Percentiles rank a stretch among this genome's conserved stretches.
phyloP scores from a whole-genome alignment of 2,797 vertebrate species.

The Falco biarmicus region DNA sequence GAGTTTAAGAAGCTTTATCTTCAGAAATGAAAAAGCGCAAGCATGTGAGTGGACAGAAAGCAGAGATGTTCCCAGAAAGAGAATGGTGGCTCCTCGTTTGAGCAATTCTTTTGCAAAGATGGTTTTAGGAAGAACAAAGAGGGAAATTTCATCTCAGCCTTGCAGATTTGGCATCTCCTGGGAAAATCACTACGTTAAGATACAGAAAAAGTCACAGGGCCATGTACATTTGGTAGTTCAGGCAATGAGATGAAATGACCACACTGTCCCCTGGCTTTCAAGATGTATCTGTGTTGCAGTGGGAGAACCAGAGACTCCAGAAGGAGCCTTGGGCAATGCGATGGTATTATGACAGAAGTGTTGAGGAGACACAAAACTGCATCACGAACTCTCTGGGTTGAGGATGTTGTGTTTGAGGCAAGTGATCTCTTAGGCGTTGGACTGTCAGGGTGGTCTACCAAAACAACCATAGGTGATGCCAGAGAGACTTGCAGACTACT shows the following conservation, averaged over 20 bases:
- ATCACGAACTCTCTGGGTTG: fast-evolving
- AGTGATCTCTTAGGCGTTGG: background rate
- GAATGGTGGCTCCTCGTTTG: background rate
- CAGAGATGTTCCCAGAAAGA: background rate
- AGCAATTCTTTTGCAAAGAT: background rate
- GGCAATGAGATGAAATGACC: background rate
- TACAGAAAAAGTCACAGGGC: background rate
- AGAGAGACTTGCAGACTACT: background rate
- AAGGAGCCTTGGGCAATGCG: background rate
- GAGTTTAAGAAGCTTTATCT: background rate
- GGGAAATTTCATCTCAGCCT: background rate
- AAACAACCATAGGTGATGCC: background rate
- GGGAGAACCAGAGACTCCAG: background rate
- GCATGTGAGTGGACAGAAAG: fast-evolving
- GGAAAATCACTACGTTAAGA: background rate
- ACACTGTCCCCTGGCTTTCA: background rate
- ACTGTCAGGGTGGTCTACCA: background rate
- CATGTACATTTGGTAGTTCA: fast-evolving
- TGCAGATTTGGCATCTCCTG: background rate
- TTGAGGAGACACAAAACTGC: background rate
- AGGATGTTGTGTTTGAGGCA: background rate
- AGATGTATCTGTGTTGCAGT: background rate
- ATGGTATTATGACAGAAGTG: fast-evolving
- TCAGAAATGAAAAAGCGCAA: background rate
- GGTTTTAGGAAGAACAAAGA: background rate